These are phyloP conservation scores for Drosophila nebulosa DNA, from an alignment of 1,140 invertebrate species.

Conservation along the genomic window DNA sequence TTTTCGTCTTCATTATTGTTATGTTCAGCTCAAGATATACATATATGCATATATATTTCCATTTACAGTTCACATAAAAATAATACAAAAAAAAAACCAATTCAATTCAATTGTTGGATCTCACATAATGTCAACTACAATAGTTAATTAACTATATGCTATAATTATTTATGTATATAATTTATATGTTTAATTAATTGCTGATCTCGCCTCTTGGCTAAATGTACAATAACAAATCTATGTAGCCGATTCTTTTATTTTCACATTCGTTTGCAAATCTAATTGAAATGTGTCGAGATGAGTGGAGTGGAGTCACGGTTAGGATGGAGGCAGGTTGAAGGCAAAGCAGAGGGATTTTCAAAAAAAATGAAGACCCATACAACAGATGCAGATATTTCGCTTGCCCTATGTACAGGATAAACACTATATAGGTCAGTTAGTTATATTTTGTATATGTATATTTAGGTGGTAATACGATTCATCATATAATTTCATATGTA, in stretches of 20 bases:
- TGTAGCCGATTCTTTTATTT: constrained; percentile 13
- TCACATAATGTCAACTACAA: constrained; percentile 23
- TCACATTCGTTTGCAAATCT: not conserved
- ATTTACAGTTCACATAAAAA: constrained; percentile 44
- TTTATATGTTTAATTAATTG: constrained; percentile 17
- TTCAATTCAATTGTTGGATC: constrained; percentile 20
- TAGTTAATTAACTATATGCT: constrained; percentile 44
- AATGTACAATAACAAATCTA: constrained; percentile 66
- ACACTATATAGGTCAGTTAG: not conserved
- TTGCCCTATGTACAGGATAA: constrained; percentile 39
- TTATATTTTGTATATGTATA: constrained; percentile 12
- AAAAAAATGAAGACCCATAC: not conserved
- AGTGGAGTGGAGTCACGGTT: not conserved
- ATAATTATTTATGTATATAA: constrained; percentile 20
- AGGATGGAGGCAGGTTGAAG: not conserved
- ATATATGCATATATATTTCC: constrained; percentile 48
- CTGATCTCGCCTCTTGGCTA: constrained; percentile 49
- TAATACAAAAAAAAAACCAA: not conserved
- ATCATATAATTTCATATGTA: constrained; percentile 66
- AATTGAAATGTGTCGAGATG: not conserved
- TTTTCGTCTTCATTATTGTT: constrained; percentile 72
- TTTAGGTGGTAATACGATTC: constrained; percentile 40
- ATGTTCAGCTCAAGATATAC: constrained; percentile 74
- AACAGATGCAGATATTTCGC: not conserved
- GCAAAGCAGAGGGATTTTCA: not conserved